Base-by-base conservation (phyloP, 2,113 vertebrate species). In the Glaucidium brasilianum region DNA sequence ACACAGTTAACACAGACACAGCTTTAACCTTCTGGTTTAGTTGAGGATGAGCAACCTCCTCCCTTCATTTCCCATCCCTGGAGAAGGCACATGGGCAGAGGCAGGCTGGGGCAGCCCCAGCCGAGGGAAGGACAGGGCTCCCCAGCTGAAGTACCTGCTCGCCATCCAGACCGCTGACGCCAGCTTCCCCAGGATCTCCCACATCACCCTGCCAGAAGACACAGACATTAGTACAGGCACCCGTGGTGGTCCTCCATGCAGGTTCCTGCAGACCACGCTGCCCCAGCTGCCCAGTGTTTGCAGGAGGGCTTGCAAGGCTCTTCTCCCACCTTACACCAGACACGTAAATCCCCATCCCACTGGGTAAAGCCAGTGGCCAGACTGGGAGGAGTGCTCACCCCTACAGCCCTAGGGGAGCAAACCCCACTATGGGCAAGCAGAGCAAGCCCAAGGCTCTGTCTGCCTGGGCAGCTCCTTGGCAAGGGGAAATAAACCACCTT, bases 81-180 rank as follows among this genome's bases (percentile, higher is more conserved):
- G 45, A 35, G 37, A 21, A 85, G 37, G 30, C 6, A 7, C 0
- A 0, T 3, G 3, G 29, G 59, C 25, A 62, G 47, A n/a, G 16
- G 35, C 12, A 34, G 68, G 75, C 59, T 21, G 66, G 68, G 41
- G 71, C 73, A 75, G 85, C 60, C 68, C 69, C 55, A 4, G 2
- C 2, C 1, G 1, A 37, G 67, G 56, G 41, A 6, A 53, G 75
- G 21, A 12, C 34, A 14, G 5, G 2, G 43, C 1, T 50, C 32
- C 47, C 60, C 17, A 7, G 67, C 25, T 30, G 30, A 14, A 2
- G 5, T 95, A 98, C 97, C 97, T 98, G 97, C 64, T 98, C 97
- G 5, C 98, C 98, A 41, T 97, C 95, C 95, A 98, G 92, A 43
- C 98, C 98, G 0, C 32, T 22, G 52, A 95, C 13, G 3, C 98